A percentile compares a stretch with the other conserved stretches of the same genome.
Conservation (phyloP, 2,113 vertebrate species). For the Sylvietta virens region DNA sequence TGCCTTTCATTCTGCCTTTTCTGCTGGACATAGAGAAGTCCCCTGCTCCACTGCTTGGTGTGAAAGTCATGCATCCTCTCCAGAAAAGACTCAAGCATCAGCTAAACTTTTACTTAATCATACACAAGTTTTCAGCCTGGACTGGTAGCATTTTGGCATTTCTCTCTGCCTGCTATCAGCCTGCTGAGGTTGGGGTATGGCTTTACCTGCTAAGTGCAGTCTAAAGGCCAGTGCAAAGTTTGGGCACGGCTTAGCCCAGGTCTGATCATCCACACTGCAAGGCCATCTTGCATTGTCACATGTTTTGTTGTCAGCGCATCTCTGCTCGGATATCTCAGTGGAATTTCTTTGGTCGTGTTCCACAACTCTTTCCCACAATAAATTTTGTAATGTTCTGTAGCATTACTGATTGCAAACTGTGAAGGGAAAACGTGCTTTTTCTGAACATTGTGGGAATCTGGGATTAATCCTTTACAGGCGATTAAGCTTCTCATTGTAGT, state of each 20-base stretch:
- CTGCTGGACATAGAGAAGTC: neutral
- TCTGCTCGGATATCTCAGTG: neutral
- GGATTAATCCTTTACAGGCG: neutral
- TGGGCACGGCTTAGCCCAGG: neutral
- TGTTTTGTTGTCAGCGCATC: neutral
- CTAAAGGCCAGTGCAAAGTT: neutral
- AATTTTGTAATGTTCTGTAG: neutral
- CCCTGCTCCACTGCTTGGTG: neutral
- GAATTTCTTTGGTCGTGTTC: neutral
- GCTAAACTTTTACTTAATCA: neutral
- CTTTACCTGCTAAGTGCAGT: neutral
- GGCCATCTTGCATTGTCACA: neutral
- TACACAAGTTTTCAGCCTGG: neutral
- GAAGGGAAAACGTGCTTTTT: neutral
- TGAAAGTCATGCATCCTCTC: neutral
- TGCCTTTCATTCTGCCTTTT: neutral
- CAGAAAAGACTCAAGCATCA: neutral
- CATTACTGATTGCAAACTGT: neutral
- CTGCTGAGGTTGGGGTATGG: rapidly evolving
- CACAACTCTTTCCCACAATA: neutral
- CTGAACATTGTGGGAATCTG: neutral
- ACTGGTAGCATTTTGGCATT: neutral
- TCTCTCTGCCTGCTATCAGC: neutral
- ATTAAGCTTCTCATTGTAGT: neutral
- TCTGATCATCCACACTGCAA: neutral